These are phyloP conservation scores for Charina bottae DNA, from an alignment of 2,113 vertebrate species.

Conservation along the genomic window DNA sequence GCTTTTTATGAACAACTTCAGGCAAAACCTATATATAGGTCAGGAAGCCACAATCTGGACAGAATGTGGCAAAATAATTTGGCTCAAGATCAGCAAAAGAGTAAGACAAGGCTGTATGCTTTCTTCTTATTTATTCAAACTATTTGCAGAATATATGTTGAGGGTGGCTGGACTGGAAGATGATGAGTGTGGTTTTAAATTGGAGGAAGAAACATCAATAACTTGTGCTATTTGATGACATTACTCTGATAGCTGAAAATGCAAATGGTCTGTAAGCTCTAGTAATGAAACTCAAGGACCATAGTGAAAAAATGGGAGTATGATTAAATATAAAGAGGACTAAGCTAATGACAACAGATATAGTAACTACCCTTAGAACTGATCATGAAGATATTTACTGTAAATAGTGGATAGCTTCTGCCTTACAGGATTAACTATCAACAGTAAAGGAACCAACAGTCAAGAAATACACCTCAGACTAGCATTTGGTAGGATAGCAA, in stretches of 20 bases:
- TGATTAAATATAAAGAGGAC: not conserved
- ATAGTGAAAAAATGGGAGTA: not conserved
- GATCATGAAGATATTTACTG: not conserved
- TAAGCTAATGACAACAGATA: not conserved
- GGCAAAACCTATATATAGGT: not conserved
- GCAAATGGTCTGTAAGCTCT: not conserved
- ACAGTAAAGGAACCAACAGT: not conserved
- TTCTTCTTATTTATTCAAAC: not conserved
- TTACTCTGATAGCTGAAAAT: not conserved
- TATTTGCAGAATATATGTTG: not conserved
- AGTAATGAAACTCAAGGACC: not conserved
- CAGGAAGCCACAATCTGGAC: not conserved
- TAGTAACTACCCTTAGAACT: not conserved
- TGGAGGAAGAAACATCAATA: not conserved
- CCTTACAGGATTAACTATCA: not conserved
- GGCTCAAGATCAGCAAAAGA: not conserved
- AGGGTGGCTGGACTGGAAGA: not conserved
- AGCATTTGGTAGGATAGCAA: not conserved
- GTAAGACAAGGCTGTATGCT: not conserved
- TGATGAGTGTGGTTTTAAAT: not conserved
- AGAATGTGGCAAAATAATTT: not conserved
- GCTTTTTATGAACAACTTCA: slow-evolving; percentile 6
- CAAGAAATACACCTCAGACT: not conserved
- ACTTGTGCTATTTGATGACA: not conserved
- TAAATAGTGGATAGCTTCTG: not conserved